Evolutionary conservation across 2,113 vertebrate species (phyloP), one percentile per base, ranked within the genome.

Genomic region (Apeltes quadracus): DNA sequence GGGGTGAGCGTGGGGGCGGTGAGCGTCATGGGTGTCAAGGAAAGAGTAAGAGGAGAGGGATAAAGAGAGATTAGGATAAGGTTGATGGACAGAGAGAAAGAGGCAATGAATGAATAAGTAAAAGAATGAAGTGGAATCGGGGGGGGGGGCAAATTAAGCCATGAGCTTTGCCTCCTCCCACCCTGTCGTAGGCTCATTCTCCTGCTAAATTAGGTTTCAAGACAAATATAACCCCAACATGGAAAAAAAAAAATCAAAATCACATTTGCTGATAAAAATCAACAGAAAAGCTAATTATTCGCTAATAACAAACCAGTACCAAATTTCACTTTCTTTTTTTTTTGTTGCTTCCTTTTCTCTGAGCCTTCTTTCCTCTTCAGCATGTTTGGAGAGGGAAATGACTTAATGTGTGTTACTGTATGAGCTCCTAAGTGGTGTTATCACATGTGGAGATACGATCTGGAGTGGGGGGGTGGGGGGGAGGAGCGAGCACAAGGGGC

Each of bases 341-440:
- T 65, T 70, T 75, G 56, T 61, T 59, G 29, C 29, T 29, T 29
- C 5, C 29, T 48, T 25, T 41, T 61, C 22, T 41, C 1, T 15
- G 39, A 25, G 43, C 55, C 3, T 29, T 41, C 43, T 69, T 51
- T 70, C 72, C 62, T 78, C 78, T 44, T 61, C 75, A 50, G 78
- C 75, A 82, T 92, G 87, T 92, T 92, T 91, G 79, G 56, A 76
- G 81, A 90, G 84, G 90, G 89, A 92, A 92, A 92, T 91, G 82
- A 92, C 88, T 92, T 91, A 88, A 90, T 91, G 85, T 90, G 87
- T 84, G 82, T 90, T 91, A 90, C 91, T 86, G 87, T 92, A 91
- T 85, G 88, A 86, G 87, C 87, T 86, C 89, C 88, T 89, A 89
- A 91, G 89, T 91, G 86, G 87, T 87, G 89, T 91, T 92, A 92